Conservation (phyloP, 2,113 vertebrate species). For the Phalacrocorax brasilianus region DNA sequence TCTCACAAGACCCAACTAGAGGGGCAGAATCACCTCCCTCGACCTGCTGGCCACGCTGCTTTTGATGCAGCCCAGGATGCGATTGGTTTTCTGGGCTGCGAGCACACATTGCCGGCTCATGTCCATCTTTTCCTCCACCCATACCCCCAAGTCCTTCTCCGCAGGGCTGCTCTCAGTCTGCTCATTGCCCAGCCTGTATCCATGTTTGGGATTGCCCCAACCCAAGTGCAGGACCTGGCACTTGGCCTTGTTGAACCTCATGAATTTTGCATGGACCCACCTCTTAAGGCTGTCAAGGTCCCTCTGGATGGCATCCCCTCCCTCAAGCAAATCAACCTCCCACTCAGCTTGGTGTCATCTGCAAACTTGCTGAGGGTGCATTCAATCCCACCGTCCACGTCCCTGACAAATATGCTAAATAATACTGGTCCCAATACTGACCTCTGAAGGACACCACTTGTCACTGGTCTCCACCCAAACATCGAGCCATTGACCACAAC, state of each 20-base stretch:
- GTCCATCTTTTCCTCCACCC: not conserved
- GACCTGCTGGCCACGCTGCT: not conserved
- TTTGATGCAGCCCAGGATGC: not conserved
- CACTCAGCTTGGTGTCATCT: not conserved
- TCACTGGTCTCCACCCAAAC: not conserved
- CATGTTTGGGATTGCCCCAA: not conserved
- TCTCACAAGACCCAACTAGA: not conserved
- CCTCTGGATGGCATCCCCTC: not conserved
- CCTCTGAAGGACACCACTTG: fast-evolving
- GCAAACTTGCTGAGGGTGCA: not conserved
- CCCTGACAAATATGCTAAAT: not conserved
- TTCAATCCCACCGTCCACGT: not conserved
- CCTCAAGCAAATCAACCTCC: not conserved
- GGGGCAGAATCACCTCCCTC: not conserved
- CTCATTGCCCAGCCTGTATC: not conserved
- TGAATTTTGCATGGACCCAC: not conserved
- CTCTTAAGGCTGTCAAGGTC: not conserved
- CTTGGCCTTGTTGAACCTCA: not conserved
- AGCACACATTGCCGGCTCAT: not conserved
- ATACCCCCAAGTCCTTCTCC: not conserved
- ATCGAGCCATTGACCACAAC: fast-evolving
- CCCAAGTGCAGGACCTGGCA: not conserved
- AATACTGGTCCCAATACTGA: not conserved
- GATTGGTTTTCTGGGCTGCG: not conserved
- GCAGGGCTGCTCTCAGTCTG: not conserved